phyloP scores from a whole-genome alignment of 1,140 invertebrate species.

The Teleopsis dalmanni region DNA sequence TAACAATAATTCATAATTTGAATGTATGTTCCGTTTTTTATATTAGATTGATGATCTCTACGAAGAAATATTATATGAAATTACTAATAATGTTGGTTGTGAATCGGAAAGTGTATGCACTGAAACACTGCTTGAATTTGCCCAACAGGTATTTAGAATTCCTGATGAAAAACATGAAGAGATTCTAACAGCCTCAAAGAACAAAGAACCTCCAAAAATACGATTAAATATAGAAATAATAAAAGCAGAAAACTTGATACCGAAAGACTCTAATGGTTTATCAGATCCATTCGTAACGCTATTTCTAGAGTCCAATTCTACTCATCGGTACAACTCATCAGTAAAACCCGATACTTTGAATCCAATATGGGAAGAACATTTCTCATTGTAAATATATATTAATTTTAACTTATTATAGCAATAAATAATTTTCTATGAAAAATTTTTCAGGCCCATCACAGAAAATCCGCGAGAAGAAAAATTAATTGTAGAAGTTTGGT shows the following conservation, averaged over 20 bases:
- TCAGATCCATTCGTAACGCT: conserved; percentile 92
- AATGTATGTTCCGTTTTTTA: neutral
- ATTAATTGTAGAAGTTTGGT: conserved; percentile 67
- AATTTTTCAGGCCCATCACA: conserved; percentile 51
- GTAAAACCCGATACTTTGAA: conserved; percentile 83
- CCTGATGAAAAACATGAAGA: conserved; percentile 64
- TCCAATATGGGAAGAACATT: conserved; percentile 94
- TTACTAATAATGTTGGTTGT: conserved; percentile 84
- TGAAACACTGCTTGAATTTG: conserved; percentile 67
- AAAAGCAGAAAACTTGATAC: conserved; percentile 83
- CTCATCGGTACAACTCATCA: conserved; percentile 76
- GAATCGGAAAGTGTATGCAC: conserved; percentile 62
- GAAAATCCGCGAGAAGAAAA: conserved; percentile 58
- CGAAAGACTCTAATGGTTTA: conserved; percentile 92
- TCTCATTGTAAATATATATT: conserved; percentile 77
- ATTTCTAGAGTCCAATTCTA: conserved; percentile 66
- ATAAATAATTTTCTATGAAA: neutral
- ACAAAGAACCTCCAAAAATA: conserved; percentile 82
- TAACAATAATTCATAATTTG: no score
- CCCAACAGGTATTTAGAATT: conserved; percentile 82
- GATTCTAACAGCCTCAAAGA: conserved; percentile 58
- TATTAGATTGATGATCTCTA: conserved; percentile 82
- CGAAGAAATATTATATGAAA: conserved; percentile 84
- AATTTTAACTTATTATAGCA: neutral
- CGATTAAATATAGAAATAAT: conserved; percentile 88